Evolutionary conservation across 2,113 vertebrate species (phyloP).

Genomic region (Neoarius graeffei): DNA sequence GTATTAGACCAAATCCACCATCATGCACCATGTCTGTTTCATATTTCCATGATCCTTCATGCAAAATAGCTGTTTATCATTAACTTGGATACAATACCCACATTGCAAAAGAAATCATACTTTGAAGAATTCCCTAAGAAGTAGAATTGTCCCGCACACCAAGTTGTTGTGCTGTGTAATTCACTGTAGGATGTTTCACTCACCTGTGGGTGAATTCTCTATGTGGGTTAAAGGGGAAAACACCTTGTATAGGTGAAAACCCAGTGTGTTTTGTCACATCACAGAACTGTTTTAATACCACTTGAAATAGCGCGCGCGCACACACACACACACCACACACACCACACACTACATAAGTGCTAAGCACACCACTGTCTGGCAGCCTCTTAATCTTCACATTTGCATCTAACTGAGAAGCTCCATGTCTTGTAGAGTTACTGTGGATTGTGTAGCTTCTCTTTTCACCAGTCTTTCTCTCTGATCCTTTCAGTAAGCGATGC

Average conservation of each 20-base stretch:
- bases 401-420: not conserved
- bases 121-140: constrained; percentile 31
- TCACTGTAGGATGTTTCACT: constrained; percentile 34
- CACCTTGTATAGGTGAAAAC: constrained; percentile 43
- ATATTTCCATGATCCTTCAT: not conserved
- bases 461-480: not conserved
- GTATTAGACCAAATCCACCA: not conserved
- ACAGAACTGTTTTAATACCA: constrained; percentile 16
- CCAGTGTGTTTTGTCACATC: constrained; percentile 19
- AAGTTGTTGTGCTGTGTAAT: constrained; percentile 30
- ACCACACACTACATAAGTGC: not conserved
- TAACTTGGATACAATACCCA: constrained; percentile 22
- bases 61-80: not conserved
- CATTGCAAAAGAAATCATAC: constrained; percentile 22
- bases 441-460: not conserved
- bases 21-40: not conserved
- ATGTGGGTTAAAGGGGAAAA: constrained; percentile 40
- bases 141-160: not conserved
- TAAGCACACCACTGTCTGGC: not conserved
- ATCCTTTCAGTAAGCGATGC: constrained; percentile 25
- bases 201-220: constrained; percentile 49
- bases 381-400: not conserved
- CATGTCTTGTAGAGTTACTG: not conserved
- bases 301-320: not conserved
- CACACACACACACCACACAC: constrained; percentile 4